Evolutionary conservation across 2,888 invertebrate genomes (phyloP).

Genomic region (Phrixothrix hirtus): DNA sequence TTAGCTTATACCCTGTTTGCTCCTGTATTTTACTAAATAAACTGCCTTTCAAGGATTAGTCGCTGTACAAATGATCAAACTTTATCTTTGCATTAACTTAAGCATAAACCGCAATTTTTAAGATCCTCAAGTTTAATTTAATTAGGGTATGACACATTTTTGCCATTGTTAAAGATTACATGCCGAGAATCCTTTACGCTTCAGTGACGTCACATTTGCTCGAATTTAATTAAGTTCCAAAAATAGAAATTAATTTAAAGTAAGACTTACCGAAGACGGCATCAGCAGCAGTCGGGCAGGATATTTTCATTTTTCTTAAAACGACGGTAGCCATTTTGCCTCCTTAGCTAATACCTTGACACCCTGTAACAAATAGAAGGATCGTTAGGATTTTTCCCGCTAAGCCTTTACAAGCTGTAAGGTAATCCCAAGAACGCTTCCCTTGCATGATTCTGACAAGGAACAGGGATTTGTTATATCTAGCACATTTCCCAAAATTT

Average conservation of each 20-base stretch:
- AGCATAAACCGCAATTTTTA: slow-evolving; percentile 1
- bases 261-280: background rate
- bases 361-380: background rate
- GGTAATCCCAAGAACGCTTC: too few species aligned
- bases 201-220: slow-evolving; percentile 4
- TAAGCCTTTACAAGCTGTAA: too few species aligned
- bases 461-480: too few species aligned
- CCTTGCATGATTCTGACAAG: too few species aligned
- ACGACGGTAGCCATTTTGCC: background rate
- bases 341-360: background rate
- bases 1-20: slow-evolving; percentile 7
- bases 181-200: slow-evolving; percentile 11
- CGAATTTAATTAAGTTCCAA: slow-evolving; percentile 5
- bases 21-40: slow-evolving; percentile 12
- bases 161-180: slow-evolving; percentile 7
- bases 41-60: slow-evolving; percentile 11
- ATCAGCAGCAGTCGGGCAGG: too few species aligned
- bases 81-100: background rate
- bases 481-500: too few species aligned
- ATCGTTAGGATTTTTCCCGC: too few species aligned
- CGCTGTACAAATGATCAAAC: slow-evolving; percentile 2
- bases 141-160: slow-evolving; percentile 6
- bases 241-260: background rate
- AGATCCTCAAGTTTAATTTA: background rate
- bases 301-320: background rate